A percentile compares a stretch with the other conserved stretches of the same genome.
phyloP scores from a whole-genome alignment of 2,113 vertebrate genomes.

The Coryphaenoides rupestris region DNA sequence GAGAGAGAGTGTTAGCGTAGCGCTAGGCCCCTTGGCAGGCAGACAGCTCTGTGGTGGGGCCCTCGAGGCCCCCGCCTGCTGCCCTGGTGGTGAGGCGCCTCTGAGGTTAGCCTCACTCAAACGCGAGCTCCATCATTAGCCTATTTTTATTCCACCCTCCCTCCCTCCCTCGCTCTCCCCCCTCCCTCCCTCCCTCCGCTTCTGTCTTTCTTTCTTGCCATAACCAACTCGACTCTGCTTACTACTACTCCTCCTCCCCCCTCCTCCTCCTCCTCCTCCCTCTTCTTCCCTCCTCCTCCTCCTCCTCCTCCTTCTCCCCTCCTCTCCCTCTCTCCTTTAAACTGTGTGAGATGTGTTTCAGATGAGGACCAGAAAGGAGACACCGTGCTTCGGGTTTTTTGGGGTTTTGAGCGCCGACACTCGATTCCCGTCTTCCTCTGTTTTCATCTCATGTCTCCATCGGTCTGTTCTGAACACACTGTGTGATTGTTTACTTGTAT shows the following conservation, averaged over 20 bases:
- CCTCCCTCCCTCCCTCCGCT: slow-evolving; percentile 25
- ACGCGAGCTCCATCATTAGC: slow-evolving; percentile 72
- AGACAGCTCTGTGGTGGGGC: slow-evolving; percentile 51
- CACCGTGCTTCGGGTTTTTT: no score
- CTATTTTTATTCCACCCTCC: slow-evolving; percentile 73
- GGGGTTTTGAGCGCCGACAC: no score
- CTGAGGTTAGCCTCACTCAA: slow-evolving; percentile 75
- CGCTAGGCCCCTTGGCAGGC: slow-evolving; percentile 58
- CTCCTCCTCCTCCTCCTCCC: no score
- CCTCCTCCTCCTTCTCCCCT: no score
- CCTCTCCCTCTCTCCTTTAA: no score
- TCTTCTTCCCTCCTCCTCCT: neutral
- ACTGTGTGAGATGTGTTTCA: no score
- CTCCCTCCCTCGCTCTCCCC: slow-evolving; percentile 36
- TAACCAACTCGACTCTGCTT: neutral
- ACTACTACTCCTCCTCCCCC: neutral
- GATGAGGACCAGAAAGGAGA: no score
- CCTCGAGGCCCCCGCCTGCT: slow-evolving; percentile 67
- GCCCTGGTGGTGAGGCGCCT: slow-evolving; percentile 68
- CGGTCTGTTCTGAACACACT: no score
- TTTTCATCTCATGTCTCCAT: no score
- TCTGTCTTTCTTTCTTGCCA: slow-evolving; percentile 30
- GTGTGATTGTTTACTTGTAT: no score
- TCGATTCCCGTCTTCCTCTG: no score
- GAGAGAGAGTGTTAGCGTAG: slow-evolving; percentile 3